Percentiles rank a stretch among this genome's conserved stretches.
Evolutionary conservation across 2,888 invertebrate species (phyloP).

Genomic region (Noctuana brunneofusca): DNA sequence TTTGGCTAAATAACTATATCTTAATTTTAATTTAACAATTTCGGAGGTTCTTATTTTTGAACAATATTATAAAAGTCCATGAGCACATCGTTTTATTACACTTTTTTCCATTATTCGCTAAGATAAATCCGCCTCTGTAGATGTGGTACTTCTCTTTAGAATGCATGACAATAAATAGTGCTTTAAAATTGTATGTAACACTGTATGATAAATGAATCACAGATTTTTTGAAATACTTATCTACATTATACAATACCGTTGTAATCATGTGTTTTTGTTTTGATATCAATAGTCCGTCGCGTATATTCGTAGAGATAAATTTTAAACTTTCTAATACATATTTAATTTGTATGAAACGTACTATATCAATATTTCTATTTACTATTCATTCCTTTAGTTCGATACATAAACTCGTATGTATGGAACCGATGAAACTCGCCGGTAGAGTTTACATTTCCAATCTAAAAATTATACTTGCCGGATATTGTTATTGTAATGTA

Average conservation of each 20-base stretch:
- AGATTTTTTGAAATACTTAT: constrained; percentile 8
- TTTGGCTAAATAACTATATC: background rate
- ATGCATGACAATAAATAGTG: constrained; percentile 80
- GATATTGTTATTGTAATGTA: constrained; percentile 55
- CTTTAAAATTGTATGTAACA: constrained; percentile 57
- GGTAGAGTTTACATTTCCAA: constrained; percentile 47
- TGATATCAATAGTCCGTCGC: background rate
- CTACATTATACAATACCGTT: constrained; percentile 10
- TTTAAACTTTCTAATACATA: background rate
- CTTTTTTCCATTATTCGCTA: background rate
- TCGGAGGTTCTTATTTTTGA: background rate
- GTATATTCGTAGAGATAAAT: background rate
- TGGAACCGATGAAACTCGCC: constrained; percentile 7
- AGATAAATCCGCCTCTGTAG: constrained; percentile 37
- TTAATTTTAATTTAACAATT: background rate
- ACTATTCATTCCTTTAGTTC: constrained; percentile 41
- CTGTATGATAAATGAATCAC: constrained; percentile 35
- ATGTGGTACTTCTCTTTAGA: constrained; percentile 49
- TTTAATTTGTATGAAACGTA: background rate
- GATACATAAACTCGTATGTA: constrained; percentile 3
- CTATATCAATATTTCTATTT: constrained; percentile 5
- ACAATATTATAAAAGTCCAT: constrained; percentile 6
- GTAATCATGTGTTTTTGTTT: constrained; percentile 7
- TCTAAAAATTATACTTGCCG: constrained; percentile 61
- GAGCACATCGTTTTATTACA: constrained; percentile 16